Conservation (phyloP, 1,140 invertebrate genomes). For the Bombyx mori region ASM3026992v2 NC_085123.1:10533001-10533500, state of each 20-base stretch:
- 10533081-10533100: too few relatives aligned
- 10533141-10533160: slow-evolving; percentile 51
- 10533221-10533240: slow-evolving; percentile 44
- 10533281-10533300: not conserved
- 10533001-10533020: too few relatives aligned
- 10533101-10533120: slow-evolving; percentile 18
- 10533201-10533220: slow-evolving; percentile 47
- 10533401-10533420: too few relatives aligned
- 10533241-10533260: slow-evolving; percentile 53
- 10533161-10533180: slow-evolving; percentile 51
- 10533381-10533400: too few relatives aligned
- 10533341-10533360: too few relatives aligned
- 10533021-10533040: not conserved
- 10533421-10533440: too few relatives aligned
- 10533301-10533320: not conserved
- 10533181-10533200: slow-evolving; percentile 40
- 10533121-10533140: slow-evolving; percentile 37
- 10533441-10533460: slow-evolving; percentile 49
- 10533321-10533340: too few relatives aligned
- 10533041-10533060: too few relatives aligned
- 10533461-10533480: slow-evolving; percentile 55
- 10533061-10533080: too few relatives aligned
- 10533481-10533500: slow-evolving; percentile 43
- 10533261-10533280: not conserved
- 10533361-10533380: too few relatives aligned